These are phyloP conservation scores for Ophion ventricosus DNA, from an alignment of 2,888 invertebrate genomes.

Conservation along the genomic window DNA sequence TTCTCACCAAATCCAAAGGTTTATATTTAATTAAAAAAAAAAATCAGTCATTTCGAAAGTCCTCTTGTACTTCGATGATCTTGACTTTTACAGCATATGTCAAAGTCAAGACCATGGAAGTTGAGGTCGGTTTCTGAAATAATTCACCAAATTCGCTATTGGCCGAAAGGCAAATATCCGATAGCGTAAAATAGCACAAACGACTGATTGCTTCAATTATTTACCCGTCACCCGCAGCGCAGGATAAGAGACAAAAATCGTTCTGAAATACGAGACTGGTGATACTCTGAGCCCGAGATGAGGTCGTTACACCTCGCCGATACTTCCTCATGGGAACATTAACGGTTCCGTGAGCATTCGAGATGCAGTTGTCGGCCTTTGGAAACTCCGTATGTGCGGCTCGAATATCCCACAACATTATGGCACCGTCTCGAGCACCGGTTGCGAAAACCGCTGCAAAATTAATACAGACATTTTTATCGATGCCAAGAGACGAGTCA, in stretches of 20 bases:
- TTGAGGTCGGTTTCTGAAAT: too few relatives aligned
- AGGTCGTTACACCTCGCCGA: constrained; percentile 79
- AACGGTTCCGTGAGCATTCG: constrained; percentile 87
- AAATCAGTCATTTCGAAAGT: too few relatives aligned
- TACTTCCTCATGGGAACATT: constrained; percentile 80
- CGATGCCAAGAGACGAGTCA: too few relatives aligned
- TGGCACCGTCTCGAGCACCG: constrained; percentile 94
- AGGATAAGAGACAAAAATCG: constrained; percentile 90
- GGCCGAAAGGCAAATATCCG: too few relatives aligned
- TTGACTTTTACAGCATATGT: too few relatives aligned
- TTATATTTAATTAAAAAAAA: too few relatives aligned
- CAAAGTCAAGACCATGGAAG: too few relatives aligned
- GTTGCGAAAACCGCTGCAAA: constrained; percentile 91
- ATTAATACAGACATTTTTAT: background rate
- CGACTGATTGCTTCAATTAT: background rate
- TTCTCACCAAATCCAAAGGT: too few relatives aligned
- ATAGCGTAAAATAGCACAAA: too few relatives aligned
- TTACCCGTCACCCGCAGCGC: constrained; percentile 94
- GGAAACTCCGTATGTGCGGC: constrained; percentile 84
- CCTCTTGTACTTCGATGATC: too few relatives aligned
- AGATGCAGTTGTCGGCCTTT: constrained; percentile 89
- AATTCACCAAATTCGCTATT: too few relatives aligned
- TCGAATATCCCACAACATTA: constrained; percentile 93
- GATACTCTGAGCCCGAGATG: constrained; percentile 88
- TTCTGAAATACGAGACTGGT: constrained; percentile 94